Base-by-base conservation (phyloP, 2,797 vertebrate genomes). In the Sciaenops ocellatus region DNA sequence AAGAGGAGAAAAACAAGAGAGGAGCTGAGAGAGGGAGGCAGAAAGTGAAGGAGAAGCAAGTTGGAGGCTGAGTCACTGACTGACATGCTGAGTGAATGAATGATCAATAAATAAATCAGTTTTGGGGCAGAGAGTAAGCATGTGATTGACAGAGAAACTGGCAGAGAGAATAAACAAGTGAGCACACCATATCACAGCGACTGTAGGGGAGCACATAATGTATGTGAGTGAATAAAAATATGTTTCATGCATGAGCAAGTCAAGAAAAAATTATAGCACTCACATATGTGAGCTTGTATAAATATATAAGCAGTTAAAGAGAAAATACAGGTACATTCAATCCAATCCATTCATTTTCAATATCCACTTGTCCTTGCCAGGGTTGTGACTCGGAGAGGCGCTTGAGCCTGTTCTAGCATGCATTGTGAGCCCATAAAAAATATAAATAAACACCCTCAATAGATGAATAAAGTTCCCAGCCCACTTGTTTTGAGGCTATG, bases 61-160 rank as follows among this genome's bases (percentile, higher is more conserved):
- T 57, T 26, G 13, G 67, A 82, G 50, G 10, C 56, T 41, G 76
- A 84, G 62, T 78, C 78, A 80, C 38, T 69, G 79, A 79, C 75
- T 67, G 83, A 85, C 82, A 80, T 30, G 60, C 63, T n/a, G 44
- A 79, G 60, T 51, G 67, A 83, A 85, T 76, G 60, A 74, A 64
- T 76, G 63, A 85, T 86, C 85, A 71, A 88, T 87, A 83, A 80
- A 82, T 87, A 62, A 86, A 86, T 87, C 72, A 52, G 62, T 64
- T 81, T 64, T n/a, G 77, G 34, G 75, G 59, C 50, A 55, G 55
- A 82, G 50, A 44, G 50, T 61, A 64, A 81, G 71, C 42, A 56
- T 71, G 67, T 83, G 69, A 87, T 48, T 82, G 81, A 77, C 75
- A 71, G 59, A 57, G 24, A 66, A 73, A 70, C 72, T 57, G 62